These are phyloP conservation scores for Steinernema scapterisci DNA, from an alignment of 2,888 invertebrate genomes.

Conservation along the genomic window DNA sequence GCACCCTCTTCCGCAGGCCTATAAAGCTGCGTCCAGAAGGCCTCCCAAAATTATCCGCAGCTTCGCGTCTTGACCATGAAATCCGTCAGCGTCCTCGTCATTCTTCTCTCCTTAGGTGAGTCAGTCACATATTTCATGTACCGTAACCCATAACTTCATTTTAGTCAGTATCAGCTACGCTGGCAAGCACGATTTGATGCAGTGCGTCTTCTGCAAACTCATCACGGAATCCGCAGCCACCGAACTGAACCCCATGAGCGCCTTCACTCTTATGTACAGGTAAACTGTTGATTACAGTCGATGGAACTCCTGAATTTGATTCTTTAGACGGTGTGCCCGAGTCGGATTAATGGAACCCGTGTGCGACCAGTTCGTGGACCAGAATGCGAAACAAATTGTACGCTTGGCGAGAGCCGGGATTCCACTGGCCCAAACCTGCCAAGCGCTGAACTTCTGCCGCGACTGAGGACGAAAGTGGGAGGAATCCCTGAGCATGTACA, in stretches of 20 bases:
- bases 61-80: neutral
- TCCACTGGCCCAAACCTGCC: constrained; percentile 41
- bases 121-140: neutral
- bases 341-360: constrained; percentile 54
- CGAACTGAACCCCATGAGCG: constrained; percentile 25
- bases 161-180: neutral
- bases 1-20: constrained; percentile 1
- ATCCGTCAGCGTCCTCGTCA: neutral
- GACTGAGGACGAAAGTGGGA: neutral
- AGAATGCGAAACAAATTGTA: constrained; percentile 49
- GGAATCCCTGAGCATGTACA: neutral
- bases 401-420: constrained; percentile 42
- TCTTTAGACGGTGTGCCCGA: constrained; percentile 45
- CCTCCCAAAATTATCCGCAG: neutral
- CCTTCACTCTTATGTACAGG: constrained; percentile 35
- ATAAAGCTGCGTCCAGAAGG: constrained; percentile 23
- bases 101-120: constrained; percentile 14
- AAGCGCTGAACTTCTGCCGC: constrained; percentile 34
- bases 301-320: neutral
- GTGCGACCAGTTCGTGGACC: constrained; percentile 49
- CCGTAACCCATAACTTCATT: neutral
- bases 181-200: constrained; percentile 22
- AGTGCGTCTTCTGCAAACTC: constrained; percentile 33
- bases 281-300: neutral
- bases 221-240: constrained; percentile 33